Base-by-base conservation (phyloP, 2,797 vertebrate genomes). In the Epinephelus awoara region DNA sequence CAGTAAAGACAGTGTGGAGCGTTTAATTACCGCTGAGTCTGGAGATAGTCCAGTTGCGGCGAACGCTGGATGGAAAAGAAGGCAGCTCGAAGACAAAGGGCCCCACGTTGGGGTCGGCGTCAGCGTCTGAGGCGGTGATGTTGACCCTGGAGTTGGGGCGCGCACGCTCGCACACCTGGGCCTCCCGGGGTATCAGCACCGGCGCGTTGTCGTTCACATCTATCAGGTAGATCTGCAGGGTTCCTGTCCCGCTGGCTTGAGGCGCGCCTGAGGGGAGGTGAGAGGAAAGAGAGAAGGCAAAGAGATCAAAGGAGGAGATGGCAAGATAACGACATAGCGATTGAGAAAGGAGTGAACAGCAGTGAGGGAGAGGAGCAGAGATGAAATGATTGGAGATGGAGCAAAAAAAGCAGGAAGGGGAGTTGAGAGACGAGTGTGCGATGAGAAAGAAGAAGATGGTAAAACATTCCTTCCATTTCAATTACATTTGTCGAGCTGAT, bases 171-270 rank as follows among this genome's bases (percentile, higher is more conserved):
- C 98, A 99, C 91, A 99, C 95, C 93, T 99, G 97, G 0, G 97
- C 96, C 90, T 99, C 98, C 83, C 94, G 95, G 44, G 98, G 98
- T 68, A 97, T 93, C 67, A 99, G 96, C 87, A 97, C 96, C 0
- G 98, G 98, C 0, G 97, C 95, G 0, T 99, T 99, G 93, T 99
- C 98, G 0, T 99, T 99, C 85, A 98, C 97, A 83, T 99, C 98
- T 11, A 98, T 99, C 75, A 99, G 96, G 85, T 98, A 97, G 88
- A 99, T 97, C 94, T 98, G 98, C 77, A 99, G 95, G 0, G 98
- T 99, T 51, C 98, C 98, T 0, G 98, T 99, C 86, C 98, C 98
- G 0, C 97, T 99, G 73, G 98, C 97, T 0, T 97, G 96, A 75
- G 98, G 98, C 1, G 96, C 96, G 70, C 98, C 98, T 99, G 94